Base-by-base conservation (phyloP, 2,888 invertebrate species). In the Plagodis dolabraria region DNA sequence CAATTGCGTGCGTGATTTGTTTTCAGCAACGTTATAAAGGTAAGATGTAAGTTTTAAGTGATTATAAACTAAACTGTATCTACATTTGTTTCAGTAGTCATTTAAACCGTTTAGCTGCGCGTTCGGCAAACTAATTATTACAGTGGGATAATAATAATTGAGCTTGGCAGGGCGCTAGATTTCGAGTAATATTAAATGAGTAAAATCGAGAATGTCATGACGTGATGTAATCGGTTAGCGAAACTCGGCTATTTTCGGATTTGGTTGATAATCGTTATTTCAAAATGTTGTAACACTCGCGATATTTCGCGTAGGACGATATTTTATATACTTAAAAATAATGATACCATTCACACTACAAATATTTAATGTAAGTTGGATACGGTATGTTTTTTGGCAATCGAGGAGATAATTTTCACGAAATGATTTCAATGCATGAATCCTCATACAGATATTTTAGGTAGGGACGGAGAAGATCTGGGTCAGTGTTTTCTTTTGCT, bases 211-310 rank as follows among this genome's bases (percentile, higher is more conserved):
- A 85, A 83, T 85, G 87, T 86, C 87, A 82, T 73, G 79, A 72
- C 57, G 72, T 87, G 86, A 87, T 87, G 87, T 84, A 88, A 87
- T 82, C 79, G 67, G 82, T 75, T 78, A 79, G 77, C 76, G 76
- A 81, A 86, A 82, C 79, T 69, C 68, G 65, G 76, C 85, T 90
- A 90, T 89, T 90, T 88, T 85, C 72, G 78, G 79, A 76, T 74
- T 76, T 75, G 73, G 72, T 73, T 74, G 73, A 70, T 83, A 77
- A 77, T 73, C 78, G 84, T 85, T 83, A 85, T 85, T 86, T 85
- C 82, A 76, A 78, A 79, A 74, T 68, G 60, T 62, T 57, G 65
- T 63, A 65, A 64, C 63, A 66, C 62, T 68, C 65, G 59, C 63
- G 67, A 66, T 75, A 75, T 75, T 70, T 68, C 61, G 77, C 74